Conservation (phyloP, 1,140 invertebrate genomes). For the Frieseomelitta varia region DNA sequence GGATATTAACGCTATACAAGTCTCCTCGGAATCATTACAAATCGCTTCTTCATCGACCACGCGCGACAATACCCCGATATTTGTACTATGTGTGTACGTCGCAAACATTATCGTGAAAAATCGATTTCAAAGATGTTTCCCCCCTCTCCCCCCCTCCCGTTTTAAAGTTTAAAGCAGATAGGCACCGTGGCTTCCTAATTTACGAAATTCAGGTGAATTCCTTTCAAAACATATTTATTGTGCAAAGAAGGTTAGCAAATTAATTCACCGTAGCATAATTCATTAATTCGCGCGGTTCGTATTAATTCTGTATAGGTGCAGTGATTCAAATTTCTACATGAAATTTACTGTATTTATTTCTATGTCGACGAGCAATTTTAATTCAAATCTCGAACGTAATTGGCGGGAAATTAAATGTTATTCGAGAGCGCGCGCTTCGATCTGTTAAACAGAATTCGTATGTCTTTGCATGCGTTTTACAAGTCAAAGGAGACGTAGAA, state of each 20-base stretch:
- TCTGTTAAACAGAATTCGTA: not conserved
- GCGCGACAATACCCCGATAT: conserved; percentile 44
- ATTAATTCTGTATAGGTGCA: too few relatives aligned
- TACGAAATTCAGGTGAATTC: not conserved
- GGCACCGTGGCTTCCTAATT: too few relatives aligned
- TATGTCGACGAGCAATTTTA: not conserved
- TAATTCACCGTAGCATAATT: not conserved
- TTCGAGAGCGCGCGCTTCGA: not conserved
- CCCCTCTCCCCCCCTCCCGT: too few relatives aligned
- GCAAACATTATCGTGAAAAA: conserved; percentile 34
- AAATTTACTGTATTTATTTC: not conserved
- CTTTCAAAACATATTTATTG: not conserved
- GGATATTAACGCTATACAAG: conserved; percentile 73
- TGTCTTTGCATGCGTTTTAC: not conserved
- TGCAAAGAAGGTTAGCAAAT: too few relatives aligned
- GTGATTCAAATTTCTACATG: not conserved
- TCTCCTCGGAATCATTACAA: conserved; percentile 66
- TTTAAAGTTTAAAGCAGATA: not conserved
- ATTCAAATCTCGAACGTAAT: too few relatives aligned
- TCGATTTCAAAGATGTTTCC: conserved; percentile 32
- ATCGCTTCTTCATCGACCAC: conserved; percentile 63
- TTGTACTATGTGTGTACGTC: conserved; percentile 40
- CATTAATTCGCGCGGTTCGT: not conserved
- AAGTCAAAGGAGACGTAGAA: not conserved
- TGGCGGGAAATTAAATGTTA: not conserved